Conservation (phyloP, 2,888 invertebrate genomes). For the Alviniconcha strummeri region DNA sequence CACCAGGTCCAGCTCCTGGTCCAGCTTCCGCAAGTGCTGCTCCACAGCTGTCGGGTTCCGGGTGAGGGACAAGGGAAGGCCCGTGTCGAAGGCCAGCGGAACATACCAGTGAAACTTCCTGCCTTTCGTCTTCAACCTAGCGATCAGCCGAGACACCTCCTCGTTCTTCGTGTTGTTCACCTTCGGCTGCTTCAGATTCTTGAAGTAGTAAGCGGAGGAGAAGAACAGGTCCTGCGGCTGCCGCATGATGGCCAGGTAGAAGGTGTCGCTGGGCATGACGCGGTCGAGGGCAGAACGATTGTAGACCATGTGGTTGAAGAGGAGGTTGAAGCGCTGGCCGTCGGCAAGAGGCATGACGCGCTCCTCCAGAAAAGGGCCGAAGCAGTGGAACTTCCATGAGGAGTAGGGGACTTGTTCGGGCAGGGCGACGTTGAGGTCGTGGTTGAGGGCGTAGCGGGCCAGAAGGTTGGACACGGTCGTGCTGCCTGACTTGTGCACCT, state of each 20-base stretch:
- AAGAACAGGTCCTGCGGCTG: constrained; percentile 50
- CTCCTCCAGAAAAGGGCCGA: neutral
- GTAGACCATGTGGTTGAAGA: constrained; percentile 58
- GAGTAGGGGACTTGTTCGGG: no score
- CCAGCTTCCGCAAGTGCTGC: constrained; percentile 35
- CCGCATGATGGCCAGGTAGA: constrained; percentile 52
- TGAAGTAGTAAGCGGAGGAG: constrained; percentile 51
- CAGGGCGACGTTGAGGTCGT: constrained; percentile 50
- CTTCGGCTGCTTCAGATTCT: neutral
- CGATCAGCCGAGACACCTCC: neutral
- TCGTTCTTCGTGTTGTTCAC: neutral
- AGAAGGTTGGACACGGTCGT: constrained; percentile 56
- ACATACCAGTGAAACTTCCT: neutral
- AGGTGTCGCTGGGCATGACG: constrained; percentile 44
- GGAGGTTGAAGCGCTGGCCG: neutral
- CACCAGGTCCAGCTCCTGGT: constrained; percentile 46
- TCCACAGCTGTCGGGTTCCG: neutral
- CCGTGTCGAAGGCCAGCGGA: constrained; percentile 23
- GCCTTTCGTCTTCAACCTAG: neutral
- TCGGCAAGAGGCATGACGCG: neutral
- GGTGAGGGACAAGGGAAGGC: neutral
- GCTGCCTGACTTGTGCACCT: constrained; percentile 60
- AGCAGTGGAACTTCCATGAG: constrained; percentile 32
- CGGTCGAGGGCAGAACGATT: constrained; percentile 43
- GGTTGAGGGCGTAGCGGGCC: constrained; percentile 47